Evolutionary conservation across 2,797 vertebrate species (phyloP), one percentile per base, ranked within the genome.

Genomic region (Notoglanidium macrostoma): DNA sequence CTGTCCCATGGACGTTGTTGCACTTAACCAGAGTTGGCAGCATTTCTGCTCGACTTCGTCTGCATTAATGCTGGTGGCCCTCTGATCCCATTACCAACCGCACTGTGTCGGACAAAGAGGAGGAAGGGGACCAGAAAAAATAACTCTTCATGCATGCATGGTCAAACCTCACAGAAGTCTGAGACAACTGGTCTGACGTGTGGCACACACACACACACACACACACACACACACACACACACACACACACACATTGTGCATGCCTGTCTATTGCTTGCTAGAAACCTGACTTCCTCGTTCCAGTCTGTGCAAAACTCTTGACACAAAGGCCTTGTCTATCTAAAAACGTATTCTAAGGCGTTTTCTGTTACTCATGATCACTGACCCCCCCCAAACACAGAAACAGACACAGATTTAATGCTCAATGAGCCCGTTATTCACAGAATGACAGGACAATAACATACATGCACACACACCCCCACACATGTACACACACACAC

Each of bases 11-110:
- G 87, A 91, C 76, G 40, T 65, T 85, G 91, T 93, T 73, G 89
- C 85, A 78, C 87, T 91, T 95, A 96, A 96, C 92, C 90, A 90
- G 92, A 94, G 93, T 93, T 95, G 95, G 93, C 95, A 95, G 94
- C 90, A 92, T 92, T 92, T 94, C 92, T 90, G 93, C 91, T 94
- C 92, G 92, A 95, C 92, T 93, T 93, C 91, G 87, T 91, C 92
- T 93, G 90, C 77, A 90, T 89, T 92, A 57, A 88, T 90, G 81
- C 89, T 92, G 49, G 59, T 91, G 90, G 89, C 91, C 90, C 88
- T 92, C 93, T 95, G 92, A 96, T 95, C 94, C 93, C 92, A 95
- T 96, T 95, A 95, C 86, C 77, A 86, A 65, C 88, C 77, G 91
- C 84, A 93, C 93, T 91, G 91, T 94, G 91, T 92, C 87, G 90